A percentile compares a stretch with the other conserved stretches of the same genome.
Conservation (phyloP, 2,797 vertebrate species). For the Danio tinwini region DNA sequence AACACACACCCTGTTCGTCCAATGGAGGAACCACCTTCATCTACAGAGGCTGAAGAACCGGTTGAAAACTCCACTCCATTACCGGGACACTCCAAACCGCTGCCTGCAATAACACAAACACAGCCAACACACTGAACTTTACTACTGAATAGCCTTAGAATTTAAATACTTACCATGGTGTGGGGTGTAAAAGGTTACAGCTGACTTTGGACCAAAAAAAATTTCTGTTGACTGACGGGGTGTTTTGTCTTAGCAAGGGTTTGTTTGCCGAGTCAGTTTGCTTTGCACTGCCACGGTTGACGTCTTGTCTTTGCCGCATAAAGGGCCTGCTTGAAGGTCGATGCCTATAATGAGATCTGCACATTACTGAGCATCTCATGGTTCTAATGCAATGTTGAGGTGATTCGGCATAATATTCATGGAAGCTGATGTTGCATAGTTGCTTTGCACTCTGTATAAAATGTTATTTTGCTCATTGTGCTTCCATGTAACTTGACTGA, state of each 20-base stretch:
- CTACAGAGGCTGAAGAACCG: not conserved
- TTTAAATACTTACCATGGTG: constrained; percentile 17
- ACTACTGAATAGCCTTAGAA: constrained; percentile 17
- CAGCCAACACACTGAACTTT: constrained; percentile 1
- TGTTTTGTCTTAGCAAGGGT: constrained; percentile 8
- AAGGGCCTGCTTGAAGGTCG: constrained; percentile 1
- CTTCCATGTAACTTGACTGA: constrained; percentile 23
- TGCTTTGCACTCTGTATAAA: constrained; percentile 5
- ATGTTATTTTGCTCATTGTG: not conserved
- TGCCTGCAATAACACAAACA: not conserved
- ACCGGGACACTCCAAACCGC: constrained; percentile 6
- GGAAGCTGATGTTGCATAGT: not conserved
- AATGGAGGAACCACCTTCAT: constrained; percentile 19
- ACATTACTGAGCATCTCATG: not conserved
- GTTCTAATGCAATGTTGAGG: not conserved
- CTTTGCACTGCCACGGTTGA: constrained; percentile 41
- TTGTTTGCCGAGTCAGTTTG: constrained; percentile 17
- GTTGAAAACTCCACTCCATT: constrained; percentile 10
- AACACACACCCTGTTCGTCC: constrained; percentile 16
- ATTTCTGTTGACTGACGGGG: not conserved
- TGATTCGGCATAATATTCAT: constrained; percentile 6
- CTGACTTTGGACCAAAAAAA: constrained; percentile 40
- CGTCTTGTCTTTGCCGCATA: not conserved
- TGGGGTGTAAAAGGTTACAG: not conserved
- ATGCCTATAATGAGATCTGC: constrained; percentile 8